A percentile compares a stretch with the other conserved stretches of the same genome.
Evolutionary conservation across 2,797 vertebrate species (phyloP).

Genomic region (Tragelaphus eurycerus): DNA sequence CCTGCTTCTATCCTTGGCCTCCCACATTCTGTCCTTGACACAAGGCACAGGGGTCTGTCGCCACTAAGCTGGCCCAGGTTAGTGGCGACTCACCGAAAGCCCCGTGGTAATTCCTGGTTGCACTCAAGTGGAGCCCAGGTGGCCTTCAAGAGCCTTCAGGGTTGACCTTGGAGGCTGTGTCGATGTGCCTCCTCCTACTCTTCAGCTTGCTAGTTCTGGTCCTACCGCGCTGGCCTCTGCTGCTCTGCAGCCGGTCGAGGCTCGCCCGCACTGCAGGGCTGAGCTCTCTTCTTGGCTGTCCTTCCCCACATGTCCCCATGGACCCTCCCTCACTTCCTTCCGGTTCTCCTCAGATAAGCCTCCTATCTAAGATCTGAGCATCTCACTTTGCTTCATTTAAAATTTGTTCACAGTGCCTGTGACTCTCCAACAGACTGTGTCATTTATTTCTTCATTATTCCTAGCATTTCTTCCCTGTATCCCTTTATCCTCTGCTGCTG

Average conservation of each 20-base stretch:
- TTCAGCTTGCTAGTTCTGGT: neutral
- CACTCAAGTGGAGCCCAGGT: neutral
- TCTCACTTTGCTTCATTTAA: neutral
- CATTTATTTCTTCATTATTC: neutral
- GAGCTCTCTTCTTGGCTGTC: neutral
- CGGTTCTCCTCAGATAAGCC: neutral
- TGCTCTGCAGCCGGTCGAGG: accelerated
- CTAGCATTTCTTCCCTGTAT: neutral
- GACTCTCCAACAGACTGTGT: neutral
- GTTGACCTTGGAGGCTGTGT: accelerated
- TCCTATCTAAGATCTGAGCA: neutral
- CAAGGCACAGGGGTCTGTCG: neutral
- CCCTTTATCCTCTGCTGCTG: neutral
- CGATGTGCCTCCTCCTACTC: neutral
- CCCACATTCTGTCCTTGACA: neutral
- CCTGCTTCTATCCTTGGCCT: too few species aligned
- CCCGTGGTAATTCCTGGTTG: neutral
- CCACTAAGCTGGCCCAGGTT: neutral
- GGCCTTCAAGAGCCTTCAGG: too few species aligned
- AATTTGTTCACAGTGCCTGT: neutral
- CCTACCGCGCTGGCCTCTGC: neutral
- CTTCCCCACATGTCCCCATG: neutral
- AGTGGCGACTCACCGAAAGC: neutral
- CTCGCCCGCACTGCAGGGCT: neutral
- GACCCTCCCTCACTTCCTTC: neutral